Base-by-base conservation (phyloP, 2,888 invertebrate species). In the Pilophorus perplexus region DNA sequence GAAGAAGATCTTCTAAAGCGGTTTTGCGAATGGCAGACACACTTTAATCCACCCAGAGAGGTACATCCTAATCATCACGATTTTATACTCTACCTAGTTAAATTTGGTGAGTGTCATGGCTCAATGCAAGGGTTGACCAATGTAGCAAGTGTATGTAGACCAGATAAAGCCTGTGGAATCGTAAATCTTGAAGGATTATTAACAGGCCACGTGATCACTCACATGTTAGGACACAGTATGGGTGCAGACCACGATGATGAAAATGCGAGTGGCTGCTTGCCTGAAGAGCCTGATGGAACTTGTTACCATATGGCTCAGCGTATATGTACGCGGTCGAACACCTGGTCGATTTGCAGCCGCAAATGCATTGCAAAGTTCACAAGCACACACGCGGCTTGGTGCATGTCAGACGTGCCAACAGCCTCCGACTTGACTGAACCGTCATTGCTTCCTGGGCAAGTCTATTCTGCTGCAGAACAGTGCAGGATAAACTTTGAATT, bases 21-120 rank as follows among this genome's bases (percentile, higher is more conserved):
- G 73, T 84, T 84, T 74, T 81, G 82, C 73, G 76, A 78, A 64
- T 84, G 82, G 82, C 83, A 83, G 72, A 75, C 78, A 60, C 74
- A 73, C 65, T 77, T 82, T 59, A 83, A 83, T 73, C 80, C 81
- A 1, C 76, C 76, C 38, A 78, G 80, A 67, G 82, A 82, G 70
- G 74, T 75, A 14, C 80, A 82, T 72, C 81, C 83, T 5, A 81
- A 82, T 73, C 83, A 83, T 72, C 83, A 83, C 73, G 83, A 84
- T 73, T 78, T 81, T 5, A 83, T 82, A 16, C 74, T 84, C 67
- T 77, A 83, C 22, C 74, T 83, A 20, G 82, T 82, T 18, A 81
- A 79, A 72, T 73, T 75, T 67, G 76, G 78, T 72, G 75, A 78
- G 40, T 79, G 78, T 71, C 73, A 73, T 40, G 74, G 74, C 27